Evolutionary conservation across 2,113 vertebrate genomes (phyloP).

Genomic region (Rutilus rutilus): DNA sequence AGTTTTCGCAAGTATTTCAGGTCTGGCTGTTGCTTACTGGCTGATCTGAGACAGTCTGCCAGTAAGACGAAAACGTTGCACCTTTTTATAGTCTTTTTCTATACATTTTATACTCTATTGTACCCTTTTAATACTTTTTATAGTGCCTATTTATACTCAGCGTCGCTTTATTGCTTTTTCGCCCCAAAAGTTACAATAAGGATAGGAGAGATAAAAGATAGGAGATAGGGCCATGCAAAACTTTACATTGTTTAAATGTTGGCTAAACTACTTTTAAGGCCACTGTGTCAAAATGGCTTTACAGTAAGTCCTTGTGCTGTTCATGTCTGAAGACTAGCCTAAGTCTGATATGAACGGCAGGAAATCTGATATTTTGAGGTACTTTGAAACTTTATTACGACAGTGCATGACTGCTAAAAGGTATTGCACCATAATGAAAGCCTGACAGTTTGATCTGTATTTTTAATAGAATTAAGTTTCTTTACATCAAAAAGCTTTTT

Average conservation of each 20-base stretch:
- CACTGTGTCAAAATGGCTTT: not conserved
- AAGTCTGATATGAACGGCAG: conserved; percentile 50
- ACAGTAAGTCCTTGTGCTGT: not conserved
- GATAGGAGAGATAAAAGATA: not conserved
- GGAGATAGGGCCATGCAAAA: not conserved
- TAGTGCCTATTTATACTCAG: no score
- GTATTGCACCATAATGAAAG: conserved; percentile 92
- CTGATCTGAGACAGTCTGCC: no score
- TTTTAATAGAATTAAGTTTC: conserved; percentile 94
- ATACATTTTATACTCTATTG: no score
- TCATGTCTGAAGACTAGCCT: conserved; percentile 20
- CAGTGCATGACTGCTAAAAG: conserved; percentile 91
- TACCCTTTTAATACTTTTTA: no score
- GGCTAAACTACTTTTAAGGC: not conserved
- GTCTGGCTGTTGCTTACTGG: no score
- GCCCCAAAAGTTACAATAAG: no score
- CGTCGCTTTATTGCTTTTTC: no score
- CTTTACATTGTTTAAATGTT: not conserved
- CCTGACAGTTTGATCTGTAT: conserved; percentile 97
- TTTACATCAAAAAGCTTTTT: conserved; percentile 98
- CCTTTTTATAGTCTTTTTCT: no score
- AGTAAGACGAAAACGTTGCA: no score
- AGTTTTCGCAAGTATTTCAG: no score
- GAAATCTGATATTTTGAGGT: conserved; percentile 57
- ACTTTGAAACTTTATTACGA: conserved; percentile 87